phyloP scores from a whole-genome alignment of 2,797 vertebrate species.

The Silurus aristotelis region DNA sequence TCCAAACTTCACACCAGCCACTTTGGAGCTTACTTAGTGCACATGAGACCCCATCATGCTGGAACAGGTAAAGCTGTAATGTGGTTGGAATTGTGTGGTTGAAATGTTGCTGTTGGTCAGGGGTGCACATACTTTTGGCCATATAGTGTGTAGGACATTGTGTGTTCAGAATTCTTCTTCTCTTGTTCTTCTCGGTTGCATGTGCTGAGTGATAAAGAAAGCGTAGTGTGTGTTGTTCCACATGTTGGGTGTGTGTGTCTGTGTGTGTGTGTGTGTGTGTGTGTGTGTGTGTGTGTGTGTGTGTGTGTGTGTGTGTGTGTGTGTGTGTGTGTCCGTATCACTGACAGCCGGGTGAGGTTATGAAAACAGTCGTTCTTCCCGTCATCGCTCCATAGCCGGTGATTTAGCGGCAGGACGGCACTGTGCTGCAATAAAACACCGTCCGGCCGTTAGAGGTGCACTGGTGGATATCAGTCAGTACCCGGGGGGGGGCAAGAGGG shows the following conservation, averaged over 20 bases:
- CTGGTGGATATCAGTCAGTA: conserved; percentile 54
- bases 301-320: conserved; percentile 26
- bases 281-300: conserved; percentile 15
- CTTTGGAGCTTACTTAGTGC: too few species aligned
- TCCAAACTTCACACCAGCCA: too few species aligned
- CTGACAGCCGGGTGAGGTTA: conserved; percentile 56
- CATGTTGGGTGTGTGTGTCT: conserved; percentile 9
- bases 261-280: conserved; percentile 26
- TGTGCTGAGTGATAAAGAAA: conserved; percentile 19
- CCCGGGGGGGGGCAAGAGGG: conserved; percentile 2
- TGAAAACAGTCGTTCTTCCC: conserved; percentile 62
- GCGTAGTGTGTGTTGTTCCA: not conserved
- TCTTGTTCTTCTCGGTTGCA: not conserved
- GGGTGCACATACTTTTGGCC: too few species aligned
- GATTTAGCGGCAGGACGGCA: conserved; percentile 52
- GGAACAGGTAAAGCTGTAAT: too few species aligned
- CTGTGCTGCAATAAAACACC: conserved; percentile 55
- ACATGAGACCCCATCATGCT: too few species aligned
- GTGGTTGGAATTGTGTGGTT: too few species aligned
- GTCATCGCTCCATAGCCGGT: conserved; percentile 58
- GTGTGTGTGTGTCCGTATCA: conserved; percentile 32
- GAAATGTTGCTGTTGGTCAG: too few species aligned
- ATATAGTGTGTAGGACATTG: too few species aligned
- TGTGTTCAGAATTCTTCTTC: not conserved
- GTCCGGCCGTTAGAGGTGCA: conserved; percentile 52